Percentiles rank a stretch among this genome's conserved stretches.
phyloP scores from a whole-genome alignment of 2,888 invertebrate genomes.

The Macropis europaea region DNA sequence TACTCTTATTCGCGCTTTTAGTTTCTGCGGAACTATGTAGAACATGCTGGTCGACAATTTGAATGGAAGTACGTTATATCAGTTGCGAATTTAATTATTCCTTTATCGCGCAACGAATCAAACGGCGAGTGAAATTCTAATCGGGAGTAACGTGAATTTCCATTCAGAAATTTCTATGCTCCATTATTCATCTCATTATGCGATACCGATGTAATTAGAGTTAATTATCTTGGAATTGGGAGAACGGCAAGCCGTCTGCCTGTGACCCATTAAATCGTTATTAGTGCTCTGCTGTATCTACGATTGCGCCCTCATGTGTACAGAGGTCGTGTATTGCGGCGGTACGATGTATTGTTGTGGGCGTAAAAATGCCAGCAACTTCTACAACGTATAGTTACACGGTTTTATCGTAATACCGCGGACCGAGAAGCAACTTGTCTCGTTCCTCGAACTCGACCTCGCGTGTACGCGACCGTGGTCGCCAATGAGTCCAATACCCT shows the following conservation, averaged over 20 bases:
- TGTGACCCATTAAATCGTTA: slow-evolving; percentile 24
- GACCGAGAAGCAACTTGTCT: slow-evolving; percentile 35
- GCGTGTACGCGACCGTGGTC: slow-evolving; percentile 25
- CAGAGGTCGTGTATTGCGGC: not conserved
- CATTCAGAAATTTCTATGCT: slow-evolving; percentile 19
- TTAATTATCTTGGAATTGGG: slow-evolving; percentile 4
- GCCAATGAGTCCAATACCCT: slow-evolving; percentile 41
- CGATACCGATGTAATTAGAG: slow-evolving; percentile 25
- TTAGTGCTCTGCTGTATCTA: slow-evolving; percentile 8
- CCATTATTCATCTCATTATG: slow-evolving; percentile 6
- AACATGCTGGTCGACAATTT: not conserved
- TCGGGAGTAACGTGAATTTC: not conserved
- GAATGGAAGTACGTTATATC: slow-evolving; percentile 9
- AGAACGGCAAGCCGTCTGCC: not conserved
- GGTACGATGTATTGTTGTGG: slow-evolving; percentile 9
- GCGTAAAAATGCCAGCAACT: slow-evolving; percentile 36
- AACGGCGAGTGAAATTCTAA: slow-evolving; percentile 1
- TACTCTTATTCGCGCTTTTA: not conserved
- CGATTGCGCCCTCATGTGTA: not conserved
- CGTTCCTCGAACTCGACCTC: slow-evolving; percentile 48
- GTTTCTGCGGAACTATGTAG: not conserved
- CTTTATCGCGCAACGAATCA: not conserved
- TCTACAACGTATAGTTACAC: slow-evolving; percentile 31
- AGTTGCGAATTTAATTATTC: no score
- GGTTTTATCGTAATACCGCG: slow-evolving; percentile 43